Evolutionary conservation across 92 coral and sea anemone species (phyloP), one percentile per base, ranked within the genome.

Genomic region (Porites lobata): DNA sequence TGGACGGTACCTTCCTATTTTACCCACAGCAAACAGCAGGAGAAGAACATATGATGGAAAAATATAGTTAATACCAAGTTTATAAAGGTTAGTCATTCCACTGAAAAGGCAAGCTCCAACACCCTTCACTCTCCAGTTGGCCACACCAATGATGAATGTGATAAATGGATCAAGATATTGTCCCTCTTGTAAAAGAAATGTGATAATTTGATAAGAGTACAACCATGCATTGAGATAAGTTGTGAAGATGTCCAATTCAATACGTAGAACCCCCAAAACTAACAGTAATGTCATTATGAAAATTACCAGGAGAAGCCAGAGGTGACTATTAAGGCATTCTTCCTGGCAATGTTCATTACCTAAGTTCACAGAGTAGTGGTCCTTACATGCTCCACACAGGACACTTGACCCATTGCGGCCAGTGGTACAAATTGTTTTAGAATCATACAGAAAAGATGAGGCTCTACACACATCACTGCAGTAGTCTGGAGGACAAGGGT

Each of bases 191-290:
- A 88, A 86, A 56, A 96, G 81, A 50, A 89, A 88, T n/a, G 86
- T 59, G 9, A 96, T 86, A 21, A 95, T 89, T 64, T 96, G 99
- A 61, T 95, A 96, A 15, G 94, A 95, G 65, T 93, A 96, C 50
- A 96, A 86, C 99, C 99, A 96, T 17, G 99, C 83, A 86, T 88
- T 93, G 21, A 96, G 79, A 61, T 94, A 96, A 66, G 93, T 81
- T 69, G 99, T 92, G 69, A 96, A 95, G 68, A 93, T 91, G 67
- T 96, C 96, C 29, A 95, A 32, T 69, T 95, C 92, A 72, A 95
- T 87, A 57, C 93, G 94, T 59, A 96, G 88, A 52, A 96, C 89
- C 8, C 85, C 38, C 77, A 96, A 83, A 38, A 95, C 96, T 18
- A 77, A 59, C 9, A 95, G 15, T 11, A 94, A 71, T 32, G 85